Conservation (phyloP, 2,888 invertebrate species). For the Cecidostiba fungosa region DNA sequence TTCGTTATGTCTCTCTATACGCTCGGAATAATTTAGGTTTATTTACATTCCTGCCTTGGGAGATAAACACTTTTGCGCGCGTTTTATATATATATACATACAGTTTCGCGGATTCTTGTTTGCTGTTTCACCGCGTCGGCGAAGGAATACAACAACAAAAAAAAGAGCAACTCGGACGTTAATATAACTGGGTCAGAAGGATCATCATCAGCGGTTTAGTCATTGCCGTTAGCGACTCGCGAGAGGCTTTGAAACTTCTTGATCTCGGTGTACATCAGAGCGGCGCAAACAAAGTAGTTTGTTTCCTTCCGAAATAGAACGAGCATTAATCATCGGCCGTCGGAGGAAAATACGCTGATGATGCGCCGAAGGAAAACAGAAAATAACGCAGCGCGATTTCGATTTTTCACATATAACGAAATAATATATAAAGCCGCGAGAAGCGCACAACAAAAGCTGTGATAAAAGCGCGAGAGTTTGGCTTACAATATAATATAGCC, state of each 20-base stretch:
- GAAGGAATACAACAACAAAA: not conserved
- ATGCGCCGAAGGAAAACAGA: not conserved
- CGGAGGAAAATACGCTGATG: not conserved
- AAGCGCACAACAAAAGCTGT: not conserved
- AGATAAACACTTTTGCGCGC: slow-evolving; percentile 1
- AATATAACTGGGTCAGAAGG: not conserved
- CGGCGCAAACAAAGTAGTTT: not conserved
- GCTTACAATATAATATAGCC: not conserved
- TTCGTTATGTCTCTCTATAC: slow-evolving; percentile 1
- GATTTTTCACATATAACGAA: not conserved
- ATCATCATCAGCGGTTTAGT: not conserved
- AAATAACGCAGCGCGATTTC: not conserved
- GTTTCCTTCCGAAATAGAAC: not conserved
- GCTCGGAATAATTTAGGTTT: slow-evolving; percentile 37
- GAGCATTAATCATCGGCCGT: not conserved
- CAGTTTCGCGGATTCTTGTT: not conserved
- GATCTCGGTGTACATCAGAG: too few relatives aligned
- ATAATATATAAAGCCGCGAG: too few relatives aligned
- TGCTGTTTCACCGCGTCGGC: not conserved
- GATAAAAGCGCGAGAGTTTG: too few relatives aligned
- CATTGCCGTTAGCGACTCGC: not conserved
- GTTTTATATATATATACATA: too few relatives aligned
- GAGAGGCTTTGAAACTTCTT: not conserved
- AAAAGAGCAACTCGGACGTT: not conserved
- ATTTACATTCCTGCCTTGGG: slow-evolving; percentile 41